These are phyloP conservation scores for Cyanoderma ruficeps DNA, from an alignment of 2,113 vertebrate species.

Conservation along the genomic window DNA sequence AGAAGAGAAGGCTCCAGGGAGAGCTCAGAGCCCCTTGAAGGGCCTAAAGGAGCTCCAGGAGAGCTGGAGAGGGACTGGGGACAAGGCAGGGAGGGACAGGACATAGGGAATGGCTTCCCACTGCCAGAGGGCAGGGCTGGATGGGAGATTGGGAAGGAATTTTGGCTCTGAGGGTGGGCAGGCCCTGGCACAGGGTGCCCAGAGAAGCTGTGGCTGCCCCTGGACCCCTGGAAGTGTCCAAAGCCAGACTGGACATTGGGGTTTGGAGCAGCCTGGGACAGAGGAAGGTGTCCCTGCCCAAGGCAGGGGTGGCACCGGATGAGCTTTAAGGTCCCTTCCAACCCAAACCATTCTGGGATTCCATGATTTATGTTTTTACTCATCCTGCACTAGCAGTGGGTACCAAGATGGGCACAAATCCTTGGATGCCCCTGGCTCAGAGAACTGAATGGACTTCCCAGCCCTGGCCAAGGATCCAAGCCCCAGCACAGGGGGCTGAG, in stretches of 20 bases:
- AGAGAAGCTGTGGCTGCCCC: background rate
- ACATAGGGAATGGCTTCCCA: background rate
- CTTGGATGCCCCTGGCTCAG: background rate
- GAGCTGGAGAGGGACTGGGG: background rate
- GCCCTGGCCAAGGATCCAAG: background rate
- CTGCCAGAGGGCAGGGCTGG: fast-evolving
- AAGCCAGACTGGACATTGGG: fast-evolving
- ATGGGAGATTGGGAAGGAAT: background rate
- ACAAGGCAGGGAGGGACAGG: background rate
- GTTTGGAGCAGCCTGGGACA: fast-evolving
- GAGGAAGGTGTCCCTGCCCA: background rate
- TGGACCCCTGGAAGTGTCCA: background rate
- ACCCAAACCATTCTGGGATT: background rate
- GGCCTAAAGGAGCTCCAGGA: background rate
- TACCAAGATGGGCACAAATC: background rate
- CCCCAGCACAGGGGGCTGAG: background rate
- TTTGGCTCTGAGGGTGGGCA: fast-evolving
- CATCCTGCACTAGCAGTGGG: background rate
- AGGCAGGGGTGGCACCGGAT: fast-evolving
- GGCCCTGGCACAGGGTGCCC: background rate
- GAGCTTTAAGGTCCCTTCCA: background rate
- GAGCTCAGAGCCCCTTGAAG: background rate
- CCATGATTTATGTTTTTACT: background rate
- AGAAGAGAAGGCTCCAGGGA: background rate
- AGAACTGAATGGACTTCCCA: background rate